Evolutionary conservation across 1,140 invertebrate species (phyloP).

Genomic region (Cotesia vestalis): DNA sequence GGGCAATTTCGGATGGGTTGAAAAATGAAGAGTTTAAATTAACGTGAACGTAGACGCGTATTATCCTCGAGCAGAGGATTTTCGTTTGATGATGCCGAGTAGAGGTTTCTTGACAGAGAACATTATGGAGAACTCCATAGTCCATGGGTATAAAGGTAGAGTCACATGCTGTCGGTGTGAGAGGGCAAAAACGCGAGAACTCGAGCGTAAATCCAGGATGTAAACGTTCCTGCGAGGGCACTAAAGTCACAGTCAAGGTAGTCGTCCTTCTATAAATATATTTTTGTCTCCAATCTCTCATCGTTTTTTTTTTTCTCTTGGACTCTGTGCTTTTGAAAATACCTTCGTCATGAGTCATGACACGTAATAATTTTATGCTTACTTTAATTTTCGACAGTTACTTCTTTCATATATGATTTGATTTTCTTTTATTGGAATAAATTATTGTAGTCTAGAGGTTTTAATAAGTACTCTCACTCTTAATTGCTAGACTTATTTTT

Average conservation of each 20-base stretch:
- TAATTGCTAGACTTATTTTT: too few species aligned
- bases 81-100: slow-evolving; percentile 11
- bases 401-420: background rate
- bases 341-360: background rate
- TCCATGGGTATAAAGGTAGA: background rate
- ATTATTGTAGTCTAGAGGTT: too few species aligned
- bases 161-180: slow-evolving; percentile 14
- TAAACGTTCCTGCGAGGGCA: slow-evolving; percentile 33
- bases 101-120: too few species aligned
- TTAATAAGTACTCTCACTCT: too few species aligned
- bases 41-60: slow-evolving; percentile 25
- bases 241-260: slow-evolving; percentile 36
- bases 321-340: background rate
- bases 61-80: slow-evolving; percentile 2
- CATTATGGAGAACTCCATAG: too few species aligned
- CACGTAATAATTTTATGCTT: background rate
- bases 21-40: slow-evolving; percentile 32
- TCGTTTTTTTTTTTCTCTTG: background rate
- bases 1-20: background rate
- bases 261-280: slow-evolving; percentile 34
- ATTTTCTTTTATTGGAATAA: too few species aligned
- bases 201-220: slow-evolving; percentile 46
- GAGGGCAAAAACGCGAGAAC: slow-evolving; percentile 43
- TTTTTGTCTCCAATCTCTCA: slow-evolving; percentile 22
- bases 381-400: background rate